phyloP scores from a whole-genome alignment of 2,797 vertebrate genomes.

The Eptatretus atami region DNA sequence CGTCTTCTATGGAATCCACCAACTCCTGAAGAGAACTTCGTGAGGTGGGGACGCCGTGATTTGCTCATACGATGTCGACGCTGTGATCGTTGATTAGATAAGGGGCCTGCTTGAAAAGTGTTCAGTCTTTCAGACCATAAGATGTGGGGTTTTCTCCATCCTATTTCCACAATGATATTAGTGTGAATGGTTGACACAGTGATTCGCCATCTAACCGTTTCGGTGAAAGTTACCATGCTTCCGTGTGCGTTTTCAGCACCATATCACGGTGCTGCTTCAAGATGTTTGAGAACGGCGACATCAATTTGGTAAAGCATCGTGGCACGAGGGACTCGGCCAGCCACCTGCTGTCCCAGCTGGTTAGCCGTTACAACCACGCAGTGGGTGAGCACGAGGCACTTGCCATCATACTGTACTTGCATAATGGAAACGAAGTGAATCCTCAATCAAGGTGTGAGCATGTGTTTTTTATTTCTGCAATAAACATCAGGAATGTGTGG shows the following conservation, averaged over 20 bases:
- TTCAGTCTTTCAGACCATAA: neutral
- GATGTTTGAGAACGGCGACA: slow-evolving; percentile 52
- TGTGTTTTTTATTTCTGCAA: too few relatives aligned
- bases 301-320: slow-evolving; percentile 42
- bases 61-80: neutral
- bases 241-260: neutral
- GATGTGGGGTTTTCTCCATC: too few relatives aligned
- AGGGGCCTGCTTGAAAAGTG: neutral
- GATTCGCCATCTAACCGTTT: too few relatives aligned
- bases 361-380: slow-evolving; percentile 49
- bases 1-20: slow-evolving; percentile 44
- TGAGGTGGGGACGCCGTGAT: slow-evolving; percentile 21
- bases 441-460: too few relatives aligned
- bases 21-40: slow-evolving; percentile 57
- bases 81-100: too few relatives aligned
- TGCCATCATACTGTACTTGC: neutral
- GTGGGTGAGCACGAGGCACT: slow-evolving; percentile 27
- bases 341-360: slow-evolving; percentile 39
- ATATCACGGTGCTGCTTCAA: slow-evolving; percentile 41
- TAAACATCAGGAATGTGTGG: too few relatives aligned
- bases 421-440: too few relatives aligned
- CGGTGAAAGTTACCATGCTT: too few relatives aligned
- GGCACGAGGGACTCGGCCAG: slow-evolving; percentile 34
- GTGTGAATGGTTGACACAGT: too few relatives aligned
- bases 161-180: too few relatives aligned